These are phyloP conservation scores for Oncorhynchus gorbuscha DNA, from an alignment of 2,113 vertebrate species.

Conservation along the genomic window DNA sequence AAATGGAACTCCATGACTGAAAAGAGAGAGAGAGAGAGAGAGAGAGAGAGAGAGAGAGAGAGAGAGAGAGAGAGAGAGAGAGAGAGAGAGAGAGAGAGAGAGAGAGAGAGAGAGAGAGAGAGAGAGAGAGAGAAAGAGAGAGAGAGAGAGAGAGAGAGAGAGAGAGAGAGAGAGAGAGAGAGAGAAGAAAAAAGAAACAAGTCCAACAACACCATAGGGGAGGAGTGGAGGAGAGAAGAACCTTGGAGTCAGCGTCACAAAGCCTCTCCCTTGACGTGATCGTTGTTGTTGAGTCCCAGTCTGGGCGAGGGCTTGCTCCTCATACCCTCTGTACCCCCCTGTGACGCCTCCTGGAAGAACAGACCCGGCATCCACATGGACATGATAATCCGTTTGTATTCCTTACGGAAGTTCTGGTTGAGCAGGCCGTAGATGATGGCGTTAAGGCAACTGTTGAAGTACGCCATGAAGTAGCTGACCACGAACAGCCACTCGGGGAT, in stretches of 20 bases:
- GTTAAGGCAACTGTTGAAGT: constrained; percentile 87
- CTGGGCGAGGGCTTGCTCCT: constrained; percentile 73
- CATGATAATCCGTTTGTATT: constrained; percentile 79
- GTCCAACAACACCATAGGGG: neutral
- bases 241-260: constrained; percentile 44
- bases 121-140: too few species aligned
- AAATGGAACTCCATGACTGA: neutral
- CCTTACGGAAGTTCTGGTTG: constrained; percentile 83
- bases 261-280: constrained; percentile 63
- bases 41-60: too few species aligned
- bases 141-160: too few species aligned
- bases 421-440: constrained; percentile 82
- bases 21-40: neutral
- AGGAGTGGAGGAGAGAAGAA: neutral
- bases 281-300: constrained; percentile 69
- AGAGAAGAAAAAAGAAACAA: too few species aligned
- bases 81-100: too few species aligned
- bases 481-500: constrained; percentile 83
- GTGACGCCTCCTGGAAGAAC: constrained; percentile 76
- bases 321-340: constrained; percentile 63
- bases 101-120: too few species aligned
- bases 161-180: too few species aligned
- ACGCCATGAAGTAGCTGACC: constrained; percentile 83
- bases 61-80: too few species aligned
- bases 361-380: constrained; percentile 72